Evolutionary conservation across 2,113 vertebrate species (phyloP), one percentile per base, ranked within the genome.

Genomic region (Lepidothrix coronata): DNA sequence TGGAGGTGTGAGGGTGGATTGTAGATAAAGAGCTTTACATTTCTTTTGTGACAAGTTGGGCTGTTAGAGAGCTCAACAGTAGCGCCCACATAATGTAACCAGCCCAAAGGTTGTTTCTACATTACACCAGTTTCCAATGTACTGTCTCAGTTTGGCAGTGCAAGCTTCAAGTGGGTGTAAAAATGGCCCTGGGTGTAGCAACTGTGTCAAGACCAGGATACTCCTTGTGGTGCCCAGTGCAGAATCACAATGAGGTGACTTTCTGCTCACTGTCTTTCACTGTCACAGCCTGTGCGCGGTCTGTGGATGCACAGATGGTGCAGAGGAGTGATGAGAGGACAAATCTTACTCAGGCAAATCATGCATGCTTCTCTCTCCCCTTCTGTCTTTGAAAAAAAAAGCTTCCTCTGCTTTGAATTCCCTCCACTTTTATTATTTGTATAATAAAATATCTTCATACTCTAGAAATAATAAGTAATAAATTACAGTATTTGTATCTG

Each of bases 261-360:
- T 94, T 87, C 28, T 87, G 46, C 48, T 55, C 55, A 49, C 52
- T 55, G 39, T 76, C 31, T 78, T 65, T 51, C n/a, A 41, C 70
- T 79, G 55, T 81, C 37, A 61, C 65, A 70, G 84, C 63, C 49
- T 91, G 67, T 12, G n/a, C 75, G 55, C 9, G 41, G 49, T 67
- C 72, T 68, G 52, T 79, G 72, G 30, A 31, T 89, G 90, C 44
- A 86, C 68, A 93, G 90, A 80, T 73, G 80, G 90, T 85, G 67
- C 72, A 87, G 80, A 91, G 90, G 72, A 89, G 63, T 70, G 30
- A 71, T 39, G 35, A 91, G 72, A 95, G 73, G 63, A 86, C 92
- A 91, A 89, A 84, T 67, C 39, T 91, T 63, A 67, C 63, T 94
- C 76, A 91, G 30, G 43, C 62, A 80, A 85, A 85, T 8, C 24